phyloP scores from a whole-genome alignment of 2,113 vertebrate genomes.

The Mionectes macconnelli region DNA sequence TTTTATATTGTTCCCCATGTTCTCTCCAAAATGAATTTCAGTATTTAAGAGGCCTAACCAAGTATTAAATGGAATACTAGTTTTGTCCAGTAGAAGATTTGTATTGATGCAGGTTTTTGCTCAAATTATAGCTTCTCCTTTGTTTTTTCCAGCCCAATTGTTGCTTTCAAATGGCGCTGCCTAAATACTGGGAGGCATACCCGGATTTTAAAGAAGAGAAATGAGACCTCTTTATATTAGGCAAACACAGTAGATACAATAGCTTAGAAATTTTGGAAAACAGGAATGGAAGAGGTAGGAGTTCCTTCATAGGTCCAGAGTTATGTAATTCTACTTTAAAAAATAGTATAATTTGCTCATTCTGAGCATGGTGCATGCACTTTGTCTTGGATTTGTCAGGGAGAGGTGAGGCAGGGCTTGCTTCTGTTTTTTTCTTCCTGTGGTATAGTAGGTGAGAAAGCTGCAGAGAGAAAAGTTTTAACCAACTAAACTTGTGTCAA shows the following conservation, averaged over 20 bases:
- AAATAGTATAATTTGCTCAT: neutral
- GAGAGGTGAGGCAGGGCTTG: neutral
- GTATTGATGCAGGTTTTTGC: neutral
- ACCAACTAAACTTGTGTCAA: accelerated
- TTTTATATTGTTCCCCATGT: neutral
- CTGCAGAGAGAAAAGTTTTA: neutral
- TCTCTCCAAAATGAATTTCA: neutral
- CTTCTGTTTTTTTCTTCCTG: neutral
- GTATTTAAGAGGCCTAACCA: neutral
- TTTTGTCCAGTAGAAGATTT: neutral
- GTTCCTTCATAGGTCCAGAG: neutral
- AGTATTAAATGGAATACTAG: neutral
- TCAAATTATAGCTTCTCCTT: neutral
- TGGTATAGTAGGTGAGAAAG: neutral
- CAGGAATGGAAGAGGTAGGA: neutral
- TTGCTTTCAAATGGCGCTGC: neutral
- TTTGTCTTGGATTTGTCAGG: neutral
- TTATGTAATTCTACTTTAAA: neutral
- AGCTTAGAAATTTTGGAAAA: neutral
- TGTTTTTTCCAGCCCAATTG: neutral
- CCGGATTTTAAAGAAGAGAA: neutral
- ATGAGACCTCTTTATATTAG: neutral
- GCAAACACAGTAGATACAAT: neutral
- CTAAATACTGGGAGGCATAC: neutral
- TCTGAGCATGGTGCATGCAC: neutral